Evolutionary conservation across 2,113 vertebrate species (phyloP), one percentile per base, ranked within the genome.

Genomic region (Saccopteryx bilineata): DNA sequence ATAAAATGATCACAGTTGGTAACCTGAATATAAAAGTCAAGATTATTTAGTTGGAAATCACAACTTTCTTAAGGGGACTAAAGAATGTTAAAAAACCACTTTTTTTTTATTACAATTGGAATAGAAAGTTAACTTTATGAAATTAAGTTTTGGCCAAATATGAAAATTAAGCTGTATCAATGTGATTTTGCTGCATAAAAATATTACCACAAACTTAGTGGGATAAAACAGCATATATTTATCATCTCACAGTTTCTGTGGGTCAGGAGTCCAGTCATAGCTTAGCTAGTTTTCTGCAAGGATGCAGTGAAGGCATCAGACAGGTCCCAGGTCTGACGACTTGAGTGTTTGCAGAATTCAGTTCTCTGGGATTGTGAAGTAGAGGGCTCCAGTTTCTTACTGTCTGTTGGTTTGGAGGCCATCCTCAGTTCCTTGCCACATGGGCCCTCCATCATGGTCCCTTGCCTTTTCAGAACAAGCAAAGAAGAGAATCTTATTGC

Each of bases 151-250:
- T 83, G 11, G 8, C n/a, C 19, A 54, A 1, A 94, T 84, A n/a
- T 89, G 65, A 94, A 87, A 91, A 84, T 80, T 58, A 80, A 90
- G 9, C 56, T 80, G 10, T 68, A 80, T 79, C 79, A 79, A 15
- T 66, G 52, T 58, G 46, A 71, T 61, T 63, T 78, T 85, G 9
- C n/a, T 85, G 19, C 14, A 71, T 71, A 78, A 56, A 31, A 81
- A 31, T 31, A 50, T 80, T 86, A 15, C 50, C 23, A 52, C 17
- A 81, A 39, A 54, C 0, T 0, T 18, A 52, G 11, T 39, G 39
- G 39, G 39, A 39, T 39, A 39, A 39, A 39, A 39, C 39, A 39
- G 39, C 39, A 39, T 39, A 39, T 39, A 39, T 39, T 39, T 39
- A 39, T 39, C 39, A 39, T 39, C 39, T 39, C 39, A 39, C 39